Conservation (phyloP, 2,113 vertebrate species). For the Pleuronectes platessa region DNA sequence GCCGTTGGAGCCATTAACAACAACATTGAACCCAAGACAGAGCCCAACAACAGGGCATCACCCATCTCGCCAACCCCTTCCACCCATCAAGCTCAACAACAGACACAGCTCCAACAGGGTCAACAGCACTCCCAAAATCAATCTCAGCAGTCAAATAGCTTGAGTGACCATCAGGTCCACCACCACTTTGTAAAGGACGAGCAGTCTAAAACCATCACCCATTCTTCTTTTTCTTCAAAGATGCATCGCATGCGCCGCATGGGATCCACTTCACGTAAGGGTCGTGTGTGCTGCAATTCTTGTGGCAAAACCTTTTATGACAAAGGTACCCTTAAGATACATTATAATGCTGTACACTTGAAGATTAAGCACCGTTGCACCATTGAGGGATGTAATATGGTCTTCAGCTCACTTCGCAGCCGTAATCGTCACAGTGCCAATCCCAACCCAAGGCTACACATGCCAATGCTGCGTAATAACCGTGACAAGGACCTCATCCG, state of each 20-base stretch:
- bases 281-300: conserved; percentile 97
- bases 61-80: conserved; percentile 82
- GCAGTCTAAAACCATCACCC: conserved; percentile 86
- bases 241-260: conserved; percentile 98
- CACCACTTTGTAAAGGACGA: conserved; percentile 91
- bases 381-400: conserved; percentile 99
- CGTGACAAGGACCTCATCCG: conserved; percentile 98
- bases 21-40: conserved; percentile 94
- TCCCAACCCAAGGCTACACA: conserved; percentile 97
- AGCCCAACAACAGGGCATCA: conserved; percentile 89
- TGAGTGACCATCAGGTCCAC: conserved; percentile 86
- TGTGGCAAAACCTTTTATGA: conserved; percentile 99
- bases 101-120: conserved; percentile 84
- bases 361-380: conserved; percentile 99
- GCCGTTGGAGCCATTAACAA: conserved; percentile 88
- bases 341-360: conserved; percentile 98
- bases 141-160: conserved; percentile 81
- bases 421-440: conserved; percentile 99
- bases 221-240: conserved; percentile 90
- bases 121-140: conserved; percentile 75
- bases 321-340: conserved; percentile 99
- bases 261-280: conserved; percentile 96
- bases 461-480: conserved; percentile 99
- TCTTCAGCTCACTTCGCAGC: conserved; percentile 97
- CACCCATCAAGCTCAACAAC: conserved; percentile 81